phyloP scores from a whole-genome alignment of 2,797 vertebrate species.

The Odontamblyopus lacepedii region DNA sequence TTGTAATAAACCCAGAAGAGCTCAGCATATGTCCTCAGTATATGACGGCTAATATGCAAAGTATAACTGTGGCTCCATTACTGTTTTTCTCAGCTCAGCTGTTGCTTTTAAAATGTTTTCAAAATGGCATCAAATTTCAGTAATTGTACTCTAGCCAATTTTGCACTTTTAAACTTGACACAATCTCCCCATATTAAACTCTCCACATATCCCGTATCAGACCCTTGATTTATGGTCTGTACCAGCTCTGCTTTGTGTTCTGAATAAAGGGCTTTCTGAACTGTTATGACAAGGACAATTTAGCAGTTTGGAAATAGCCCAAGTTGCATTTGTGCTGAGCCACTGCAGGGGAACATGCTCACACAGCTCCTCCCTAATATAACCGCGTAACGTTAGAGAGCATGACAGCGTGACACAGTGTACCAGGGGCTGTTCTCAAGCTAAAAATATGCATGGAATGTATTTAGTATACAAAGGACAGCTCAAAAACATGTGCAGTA shows the following conservation, averaged over 20 bases:
- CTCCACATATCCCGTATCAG: constrained; percentile 26
- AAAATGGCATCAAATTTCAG: too few relatives aligned
- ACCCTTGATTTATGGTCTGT: constrained; percentile 60
- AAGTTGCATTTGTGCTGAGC: constrained; percentile 42
- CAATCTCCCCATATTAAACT: constrained; percentile 44
- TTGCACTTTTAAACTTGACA: constrained; percentile 23
- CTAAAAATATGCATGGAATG: constrained; percentile 24
- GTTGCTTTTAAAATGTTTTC: too few relatives aligned
- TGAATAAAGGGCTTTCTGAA: constrained; percentile 64
- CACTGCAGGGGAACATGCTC: constrained; percentile 1
- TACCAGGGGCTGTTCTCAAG: constrained; percentile 11
- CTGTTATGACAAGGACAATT: constrained; percentile 70
- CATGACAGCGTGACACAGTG: constrained; percentile 14
- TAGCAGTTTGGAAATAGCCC: constrained; percentile 52
- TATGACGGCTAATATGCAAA: too few relatives aligned
- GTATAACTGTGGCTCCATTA: too few relatives aligned
- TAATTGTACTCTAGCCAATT: too few relatives aligned
- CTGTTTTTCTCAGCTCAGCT: too few relatives aligned
- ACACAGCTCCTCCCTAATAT: constrained; percentile 31
- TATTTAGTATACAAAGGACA: constrained; percentile 53
- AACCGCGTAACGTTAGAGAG: constrained; percentile 28
- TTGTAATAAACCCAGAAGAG: too few relatives aligned
- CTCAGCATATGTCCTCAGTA: too few relatives aligned
- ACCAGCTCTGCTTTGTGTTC: constrained; percentile 34
- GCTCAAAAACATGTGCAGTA: neutral